Base-by-base conservation (phyloP, 2,113 vertebrate species). In the Ailuropoda melanoleuca region DNA sequence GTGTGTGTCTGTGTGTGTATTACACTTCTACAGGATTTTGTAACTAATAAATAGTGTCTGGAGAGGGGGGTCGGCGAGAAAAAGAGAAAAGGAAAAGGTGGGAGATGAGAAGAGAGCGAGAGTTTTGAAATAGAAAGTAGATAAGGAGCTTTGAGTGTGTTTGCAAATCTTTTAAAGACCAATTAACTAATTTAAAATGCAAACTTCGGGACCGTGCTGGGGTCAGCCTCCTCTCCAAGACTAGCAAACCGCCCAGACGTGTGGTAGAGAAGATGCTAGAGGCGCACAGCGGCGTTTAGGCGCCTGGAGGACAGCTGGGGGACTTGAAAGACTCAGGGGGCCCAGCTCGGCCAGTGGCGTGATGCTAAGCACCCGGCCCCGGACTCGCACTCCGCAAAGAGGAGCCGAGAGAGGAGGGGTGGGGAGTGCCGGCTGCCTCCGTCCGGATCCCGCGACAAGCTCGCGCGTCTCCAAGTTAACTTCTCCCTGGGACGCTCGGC, bases 101-200 rank as follows among this genome's bases (percentile, higher is more conserved):
- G 15, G 74, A 43, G 55, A 39, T 34, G 8, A 43, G 34, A 6
- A 39, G 21, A 66, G 31, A 43, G 43, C 43, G 43, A 64, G 24
- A 26, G n/a, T 34, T 62, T 64, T 48, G 53, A 78, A 96, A 74
- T 7, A 56, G 31, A 88, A 98, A 98, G 97, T 97, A 96, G 98
- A 97, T 96, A 91, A 98, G 97, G 98, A 98, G 98, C 97, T 98
- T 98, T 97, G 98, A 98, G 98, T 97, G 98, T 98, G 97, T 98
- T 98, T 98, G 98, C 96, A 98, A 98, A 98, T 98, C 98, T 98
- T 99, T 99, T 97, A 96, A 98, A 98, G 98, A 96, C 97, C 98
- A 98, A 98, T 98, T 98, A 99, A 97, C 97, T 98, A 97, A 98
- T 98, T 98, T 98, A 97, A 97, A 98, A 98, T 97, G 98, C 98